Percentiles rank a stretch among this genome's conserved stretches.
phyloP scores from a whole-genome alignment of 2,888 invertebrate genomes.

The Prosapia bicincta region DNA sequence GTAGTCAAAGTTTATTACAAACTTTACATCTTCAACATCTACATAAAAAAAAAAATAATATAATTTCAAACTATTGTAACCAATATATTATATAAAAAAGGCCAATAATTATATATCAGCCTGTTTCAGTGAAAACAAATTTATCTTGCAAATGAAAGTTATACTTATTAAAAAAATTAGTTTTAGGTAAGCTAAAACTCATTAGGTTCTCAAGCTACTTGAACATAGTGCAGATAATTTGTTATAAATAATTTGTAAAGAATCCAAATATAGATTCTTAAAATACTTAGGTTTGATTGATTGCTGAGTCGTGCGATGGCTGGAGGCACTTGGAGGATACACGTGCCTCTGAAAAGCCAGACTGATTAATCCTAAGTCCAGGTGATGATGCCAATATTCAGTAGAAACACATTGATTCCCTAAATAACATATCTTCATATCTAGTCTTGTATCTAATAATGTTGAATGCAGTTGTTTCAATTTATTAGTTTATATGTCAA shows the following conservation, averaged over 20 bases:
- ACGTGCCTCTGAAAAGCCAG: not conserved
- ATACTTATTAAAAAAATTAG: too few species aligned
- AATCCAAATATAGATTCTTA: not conserved
- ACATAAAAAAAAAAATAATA: slow-evolving; percentile 40
- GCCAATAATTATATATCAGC: not conserved
- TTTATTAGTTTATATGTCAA: too few species aligned
- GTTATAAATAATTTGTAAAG: not conserved
- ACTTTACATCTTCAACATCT: slow-evolving; percentile 73
- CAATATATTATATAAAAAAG: too few species aligned
- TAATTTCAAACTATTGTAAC: too few species aligned
- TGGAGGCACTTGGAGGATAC: not conserved
- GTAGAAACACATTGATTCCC: not conserved
- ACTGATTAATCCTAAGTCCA: not conserved
- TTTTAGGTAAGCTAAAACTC: too few species aligned
- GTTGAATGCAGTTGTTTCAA: too few species aligned
- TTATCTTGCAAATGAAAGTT: slow-evolving; percentile 2
- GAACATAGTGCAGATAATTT: not conserved
- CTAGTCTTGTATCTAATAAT: not conserved
- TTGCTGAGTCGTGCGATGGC: not conserved
- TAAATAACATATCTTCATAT: not conserved
- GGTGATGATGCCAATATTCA: not conserved
- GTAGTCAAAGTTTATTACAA: slow-evolving; percentile 35
- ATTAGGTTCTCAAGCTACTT: too few species aligned
- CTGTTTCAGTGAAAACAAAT: not conserved
- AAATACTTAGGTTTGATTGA: not conserved